Percentiles rank a stretch among this genome's conserved stretches.
Conservation (phyloP, 2,797 vertebrate genomes). For the Thaleichthys pacificus region DNA sequence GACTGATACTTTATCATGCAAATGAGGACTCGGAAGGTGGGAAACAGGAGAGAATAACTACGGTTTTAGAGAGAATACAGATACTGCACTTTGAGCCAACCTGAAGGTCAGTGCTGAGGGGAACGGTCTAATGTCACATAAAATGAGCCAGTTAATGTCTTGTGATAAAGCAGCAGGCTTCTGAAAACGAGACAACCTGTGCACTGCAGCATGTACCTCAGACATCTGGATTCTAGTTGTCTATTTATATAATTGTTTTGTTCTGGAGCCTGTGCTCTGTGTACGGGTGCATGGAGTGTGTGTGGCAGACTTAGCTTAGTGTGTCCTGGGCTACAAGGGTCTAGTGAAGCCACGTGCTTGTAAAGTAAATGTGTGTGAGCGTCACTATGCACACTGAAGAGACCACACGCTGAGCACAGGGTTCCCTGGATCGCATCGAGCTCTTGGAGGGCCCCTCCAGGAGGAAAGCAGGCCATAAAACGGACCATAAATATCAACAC, state of each 20-base stretch:
- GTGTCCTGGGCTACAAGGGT: background rate
- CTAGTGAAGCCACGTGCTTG: constrained; percentile 6
- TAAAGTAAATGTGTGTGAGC: constrained; percentile 25
- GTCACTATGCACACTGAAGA: background rate
- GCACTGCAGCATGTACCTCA: too few species aligned
- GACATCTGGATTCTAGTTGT: too few species aligned
- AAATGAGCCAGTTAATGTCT: too few species aligned
- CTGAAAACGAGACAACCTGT: too few species aligned
- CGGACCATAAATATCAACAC: constrained; percentile 44
- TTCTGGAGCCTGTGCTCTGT: too few species aligned
- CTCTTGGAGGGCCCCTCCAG: constrained; percentile 44
- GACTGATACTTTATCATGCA: constrained; percentile 44
- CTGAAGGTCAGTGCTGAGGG: constrained; percentile 24
- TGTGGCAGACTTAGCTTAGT: constrained; percentile 1
- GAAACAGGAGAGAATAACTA: constrained; percentile 16
- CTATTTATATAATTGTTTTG: too few species aligned
- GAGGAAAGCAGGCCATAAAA: constrained; percentile 48
- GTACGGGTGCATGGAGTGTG: too few species aligned
- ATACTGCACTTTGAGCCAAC: constrained; percentile 24
- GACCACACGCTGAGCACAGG: constrained; percentile 32
- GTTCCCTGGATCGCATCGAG: constrained; percentile 31
- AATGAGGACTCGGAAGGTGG: constrained; percentile 45
- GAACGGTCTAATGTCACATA: constrained; percentile 22
- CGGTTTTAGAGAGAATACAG: too few species aligned
- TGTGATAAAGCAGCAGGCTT: too few species aligned